Conservation (phyloP, 2,797 vertebrate species). For the Hapalemur alaotrensis region DNA sequence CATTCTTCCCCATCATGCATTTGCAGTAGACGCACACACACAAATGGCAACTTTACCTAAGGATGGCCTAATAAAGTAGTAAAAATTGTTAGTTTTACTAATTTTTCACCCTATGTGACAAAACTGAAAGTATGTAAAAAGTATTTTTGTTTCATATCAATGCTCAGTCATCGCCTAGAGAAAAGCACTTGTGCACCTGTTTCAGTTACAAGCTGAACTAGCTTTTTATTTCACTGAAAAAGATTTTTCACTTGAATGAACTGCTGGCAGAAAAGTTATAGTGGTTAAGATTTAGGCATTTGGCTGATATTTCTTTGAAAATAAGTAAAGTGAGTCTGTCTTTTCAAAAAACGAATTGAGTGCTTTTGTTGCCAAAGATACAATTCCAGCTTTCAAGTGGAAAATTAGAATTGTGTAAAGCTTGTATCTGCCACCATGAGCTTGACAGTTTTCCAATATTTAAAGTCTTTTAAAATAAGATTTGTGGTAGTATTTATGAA, state of each 20-base stretch:
- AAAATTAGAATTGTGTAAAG: not conserved
- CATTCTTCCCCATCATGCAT: not conserved
- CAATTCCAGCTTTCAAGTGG: not conserved
- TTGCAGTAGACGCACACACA: not conserved
- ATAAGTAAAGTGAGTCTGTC: not conserved
- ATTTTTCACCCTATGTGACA: not conserved
- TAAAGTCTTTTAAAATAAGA: not conserved
- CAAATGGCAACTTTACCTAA: not conserved
- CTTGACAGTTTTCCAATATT: not conserved
- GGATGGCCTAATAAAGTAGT: not conserved
- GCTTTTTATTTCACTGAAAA: not conserved
- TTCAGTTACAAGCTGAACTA: not conserved
- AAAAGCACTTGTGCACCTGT: not conserved
- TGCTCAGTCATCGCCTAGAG: not conserved
- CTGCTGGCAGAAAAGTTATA: not conserved
- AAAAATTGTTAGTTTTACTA: not conserved
- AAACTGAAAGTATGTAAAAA: not conserved
- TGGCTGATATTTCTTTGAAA: not conserved
- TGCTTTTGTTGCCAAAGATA: not conserved
- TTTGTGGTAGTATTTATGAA: not conserved
- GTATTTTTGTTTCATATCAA: not conserved
- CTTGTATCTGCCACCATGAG: not conserved
- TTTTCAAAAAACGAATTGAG: not conserved
- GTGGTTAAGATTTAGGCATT: not conserved
- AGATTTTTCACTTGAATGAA: not conserved